phyloP scores from a whole-genome alignment of 2,888 invertebrate species.

The Synergus gifuensis region DNA sequence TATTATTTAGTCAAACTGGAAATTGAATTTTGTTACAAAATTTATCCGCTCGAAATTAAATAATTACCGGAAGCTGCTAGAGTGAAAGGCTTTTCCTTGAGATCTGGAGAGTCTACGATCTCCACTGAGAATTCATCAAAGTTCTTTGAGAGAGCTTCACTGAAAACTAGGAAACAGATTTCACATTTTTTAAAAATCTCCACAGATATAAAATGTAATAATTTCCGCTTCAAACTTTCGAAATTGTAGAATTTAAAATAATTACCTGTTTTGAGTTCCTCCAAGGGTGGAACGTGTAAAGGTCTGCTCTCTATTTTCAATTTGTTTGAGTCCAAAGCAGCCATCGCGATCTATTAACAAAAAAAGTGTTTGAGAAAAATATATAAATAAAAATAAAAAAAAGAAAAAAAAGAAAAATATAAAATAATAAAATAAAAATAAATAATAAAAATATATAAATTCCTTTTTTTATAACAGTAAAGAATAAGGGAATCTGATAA shows the following conservation, averaged over 20 bases:
- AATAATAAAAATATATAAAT: too few species aligned
- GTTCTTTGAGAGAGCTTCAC: slow-evolving; percentile 83
- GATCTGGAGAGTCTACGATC: slow-evolving; percentile 92
- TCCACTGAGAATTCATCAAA: slow-evolving; percentile 86
- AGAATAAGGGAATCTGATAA: not conserved
- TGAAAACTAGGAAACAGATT: slow-evolving; percentile 81
- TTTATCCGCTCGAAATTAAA: slow-evolving; percentile 73
- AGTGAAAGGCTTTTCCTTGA: slow-evolving; percentile 87
- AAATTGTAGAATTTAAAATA: too few species aligned
- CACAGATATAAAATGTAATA: too few species aligned
- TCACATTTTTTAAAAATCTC: too few species aligned
- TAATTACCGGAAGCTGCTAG: slow-evolving; percentile 87
- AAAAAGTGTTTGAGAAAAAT: not conserved
- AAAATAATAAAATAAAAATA: too few species aligned
- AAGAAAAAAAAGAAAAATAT: too few species aligned
- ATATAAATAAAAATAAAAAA: too few species aligned
- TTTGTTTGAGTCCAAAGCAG: slow-evolving; percentile 55
- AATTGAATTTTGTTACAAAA: slow-evolving; percentile 78
- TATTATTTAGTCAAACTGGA: slow-evolving; percentile 32
- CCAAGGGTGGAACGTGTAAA: slow-evolving; percentile 68
- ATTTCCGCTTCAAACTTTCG: too few species aligned
- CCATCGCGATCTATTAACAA: slow-evolving; percentile 49
- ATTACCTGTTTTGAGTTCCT: too few species aligned
- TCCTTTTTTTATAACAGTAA: not conserved
- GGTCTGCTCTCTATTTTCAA: slow-evolving; percentile 62